These are phyloP conservation scores for Vulpes ferrilata DNA, from an alignment of 2,113 vertebrate genomes.

Conservation along the genomic window DNA sequence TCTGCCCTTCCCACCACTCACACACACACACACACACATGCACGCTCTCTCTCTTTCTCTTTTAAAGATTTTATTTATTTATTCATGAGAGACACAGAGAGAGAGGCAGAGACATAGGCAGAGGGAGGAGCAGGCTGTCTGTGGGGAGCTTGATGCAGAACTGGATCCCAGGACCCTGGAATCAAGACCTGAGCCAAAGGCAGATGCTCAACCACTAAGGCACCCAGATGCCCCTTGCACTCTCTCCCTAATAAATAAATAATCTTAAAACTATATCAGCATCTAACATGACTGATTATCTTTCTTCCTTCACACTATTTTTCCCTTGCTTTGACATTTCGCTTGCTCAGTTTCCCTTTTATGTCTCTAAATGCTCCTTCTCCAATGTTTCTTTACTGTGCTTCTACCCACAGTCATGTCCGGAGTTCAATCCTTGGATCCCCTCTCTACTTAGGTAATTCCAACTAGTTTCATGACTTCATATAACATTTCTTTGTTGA, in stretches of 20 bases:
- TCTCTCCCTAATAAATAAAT: not conserved
- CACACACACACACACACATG: too few species aligned
- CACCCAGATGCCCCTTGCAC: not conserved
- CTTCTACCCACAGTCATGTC: not conserved
- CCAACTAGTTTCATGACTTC: not conserved
- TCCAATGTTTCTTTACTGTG: not conserved
- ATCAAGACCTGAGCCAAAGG: too few species aligned
- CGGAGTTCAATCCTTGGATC: not conserved
- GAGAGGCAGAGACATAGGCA: too few species aligned
- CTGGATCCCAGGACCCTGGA: too few species aligned
- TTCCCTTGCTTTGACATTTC: not conserved
- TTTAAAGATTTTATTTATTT: too few species aligned
- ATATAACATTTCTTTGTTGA: not conserved
- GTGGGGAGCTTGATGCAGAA: too few species aligned
- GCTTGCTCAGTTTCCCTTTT: not conserved
- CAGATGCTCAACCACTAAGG: too few species aligned
- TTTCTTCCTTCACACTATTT: not conserved
- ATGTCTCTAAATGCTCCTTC: not conserved
- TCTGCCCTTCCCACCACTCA: not conserved
- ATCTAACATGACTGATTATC: not conserved
- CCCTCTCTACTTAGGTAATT: not conserved
- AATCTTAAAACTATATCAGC: not conserved
- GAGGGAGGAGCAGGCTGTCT: too few species aligned
- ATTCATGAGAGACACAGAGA: too few species aligned
- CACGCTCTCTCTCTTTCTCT: too few species aligned